These are phyloP conservation scores for Hemicentrotus pulcherrimus DNA, from an alignment of 35 echinoderm and acorn worm genomes.

Conservation along the genomic window DNA sequence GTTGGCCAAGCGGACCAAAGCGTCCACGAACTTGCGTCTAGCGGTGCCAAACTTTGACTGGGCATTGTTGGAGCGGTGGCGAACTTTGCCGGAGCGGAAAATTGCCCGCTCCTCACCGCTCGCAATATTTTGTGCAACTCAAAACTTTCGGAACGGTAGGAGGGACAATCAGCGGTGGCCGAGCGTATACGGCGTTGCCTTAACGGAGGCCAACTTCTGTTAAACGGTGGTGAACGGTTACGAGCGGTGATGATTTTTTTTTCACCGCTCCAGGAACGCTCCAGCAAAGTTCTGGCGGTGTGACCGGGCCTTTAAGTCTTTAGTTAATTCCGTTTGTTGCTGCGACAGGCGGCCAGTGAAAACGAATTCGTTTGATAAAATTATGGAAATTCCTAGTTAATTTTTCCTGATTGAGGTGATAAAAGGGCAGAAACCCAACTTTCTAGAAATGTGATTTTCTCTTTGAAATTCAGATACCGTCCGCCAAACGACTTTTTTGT, in stretches of 20 bases:
- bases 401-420: too few relatives aligned
- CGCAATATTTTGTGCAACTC: slow-evolving; percentile 37
- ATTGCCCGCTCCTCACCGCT: slow-evolving; percentile 41
- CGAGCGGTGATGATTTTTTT: slow-evolving; percentile 38
- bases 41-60: slow-evolving; percentile 47
- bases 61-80: slow-evolving; percentile 32
- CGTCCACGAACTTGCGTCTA: slow-evolving; percentile 42
- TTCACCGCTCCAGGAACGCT: slow-evolving; percentile 29
- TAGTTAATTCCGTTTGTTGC: too few relatives aligned
- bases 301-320: not conserved
- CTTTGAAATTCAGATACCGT: too few relatives aligned
- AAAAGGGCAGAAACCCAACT: too few relatives aligned
- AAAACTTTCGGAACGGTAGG: slow-evolving; percentile 43
- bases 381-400: too few relatives aligned
- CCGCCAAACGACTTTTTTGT: too few relatives aligned
- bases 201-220: slow-evolving; percentile 38
- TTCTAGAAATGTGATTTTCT: too few relatives aligned
- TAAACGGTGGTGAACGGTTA: slow-evolving; percentile 42
- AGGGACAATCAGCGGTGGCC: slow-evolving; percentile 35
- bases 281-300: slow-evolving; percentile 33
- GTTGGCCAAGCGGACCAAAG: slow-evolving; percentile 39
- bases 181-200: slow-evolving; percentile 42
- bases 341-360: too few relatives aligned
- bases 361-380: too few relatives aligned
- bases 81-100: slow-evolving; percentile 33